Evolutionary conservation across 2,113 vertebrate species (phyloP).

Genomic region (Indicator maculatus): DNA sequence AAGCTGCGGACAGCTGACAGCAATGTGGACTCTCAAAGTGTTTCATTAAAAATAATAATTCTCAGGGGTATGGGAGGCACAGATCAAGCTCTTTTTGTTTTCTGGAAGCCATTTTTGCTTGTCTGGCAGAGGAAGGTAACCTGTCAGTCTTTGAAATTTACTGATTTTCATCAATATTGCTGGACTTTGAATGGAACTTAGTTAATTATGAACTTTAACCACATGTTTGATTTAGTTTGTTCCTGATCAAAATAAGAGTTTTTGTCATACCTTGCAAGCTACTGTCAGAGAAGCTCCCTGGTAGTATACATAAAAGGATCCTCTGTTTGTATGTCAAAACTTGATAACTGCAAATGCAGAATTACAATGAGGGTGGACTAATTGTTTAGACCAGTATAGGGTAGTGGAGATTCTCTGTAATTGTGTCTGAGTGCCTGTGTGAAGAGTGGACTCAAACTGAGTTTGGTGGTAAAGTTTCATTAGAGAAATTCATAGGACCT

Average conservation of each 20-base stretch:
- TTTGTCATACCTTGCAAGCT: neutral
- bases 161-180: neutral
- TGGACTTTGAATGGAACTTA: neutral
- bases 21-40: neutral
- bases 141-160: neutral
- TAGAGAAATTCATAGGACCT: neutral
- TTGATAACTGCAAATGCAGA: neutral
- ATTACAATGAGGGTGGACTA: neutral
- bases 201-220: neutral
- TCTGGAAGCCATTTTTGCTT: neutral
- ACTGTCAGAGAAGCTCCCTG: neutral
- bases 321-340: neutral
- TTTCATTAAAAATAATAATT: constrained; percentile 54
- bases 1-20: neutral
- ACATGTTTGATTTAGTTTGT: neutral
- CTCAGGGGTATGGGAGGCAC: neutral
- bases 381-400: neutral
- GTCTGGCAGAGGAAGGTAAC: neutral
- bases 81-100: neutral
- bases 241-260: neutral
- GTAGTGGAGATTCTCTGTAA: neutral
- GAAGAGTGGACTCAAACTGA: neutral
- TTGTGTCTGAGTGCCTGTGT: neutral
- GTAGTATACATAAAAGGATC: neutral
- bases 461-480: neutral